Percentiles rank a stretch among this genome's conserved stretches.
Evolutionary conservation across 2,113 vertebrate genomes (phyloP).

Genomic region (Oncorhynchus masou): DNA sequence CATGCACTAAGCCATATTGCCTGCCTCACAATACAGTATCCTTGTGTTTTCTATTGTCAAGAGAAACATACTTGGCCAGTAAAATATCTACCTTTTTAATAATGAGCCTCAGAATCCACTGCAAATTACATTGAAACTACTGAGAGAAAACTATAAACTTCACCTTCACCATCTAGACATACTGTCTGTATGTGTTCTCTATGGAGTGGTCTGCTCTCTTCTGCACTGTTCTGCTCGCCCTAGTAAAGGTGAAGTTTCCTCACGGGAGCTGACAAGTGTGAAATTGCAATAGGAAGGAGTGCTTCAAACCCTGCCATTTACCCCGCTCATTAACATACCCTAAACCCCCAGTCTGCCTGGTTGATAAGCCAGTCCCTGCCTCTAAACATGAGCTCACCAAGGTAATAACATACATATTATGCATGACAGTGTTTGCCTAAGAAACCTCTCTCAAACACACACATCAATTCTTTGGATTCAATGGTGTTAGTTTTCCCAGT

Average conservation of each 20-base stretch:
- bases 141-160: constrained; percentile 11
- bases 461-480: constrained; percentile 26
- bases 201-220: constrained; percentile 53
- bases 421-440: constrained; percentile 7
- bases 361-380: constrained; percentile 12
- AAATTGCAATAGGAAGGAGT: constrained; percentile 74
- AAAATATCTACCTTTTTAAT: not conserved
- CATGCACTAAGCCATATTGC: not conserved
- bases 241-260: constrained; percentile 74
- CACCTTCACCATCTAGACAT: constrained; percentile 43
- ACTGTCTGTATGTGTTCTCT: constrained; percentile 30
- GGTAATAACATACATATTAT: constrained; percentile 13
- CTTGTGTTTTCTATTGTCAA: not conserved
- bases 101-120: not conserved
- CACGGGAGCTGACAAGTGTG: constrained; percentile 76
- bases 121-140: constrained; percentile 11
- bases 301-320: constrained; percentile 68
- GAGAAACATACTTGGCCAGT: not conserved
- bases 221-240: constrained; percentile 56
- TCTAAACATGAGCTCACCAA: constrained; percentile 7
- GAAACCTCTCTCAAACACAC: not conserved
- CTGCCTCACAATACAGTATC: not conserved
- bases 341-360: not conserved
- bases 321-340: constrained; percentile 70
- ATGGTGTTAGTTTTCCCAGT: constrained; percentile 42